phyloP scores from a whole-genome alignment of 2,113 vertebrate genomes.

The Cebidichthys violaceus region DNA sequence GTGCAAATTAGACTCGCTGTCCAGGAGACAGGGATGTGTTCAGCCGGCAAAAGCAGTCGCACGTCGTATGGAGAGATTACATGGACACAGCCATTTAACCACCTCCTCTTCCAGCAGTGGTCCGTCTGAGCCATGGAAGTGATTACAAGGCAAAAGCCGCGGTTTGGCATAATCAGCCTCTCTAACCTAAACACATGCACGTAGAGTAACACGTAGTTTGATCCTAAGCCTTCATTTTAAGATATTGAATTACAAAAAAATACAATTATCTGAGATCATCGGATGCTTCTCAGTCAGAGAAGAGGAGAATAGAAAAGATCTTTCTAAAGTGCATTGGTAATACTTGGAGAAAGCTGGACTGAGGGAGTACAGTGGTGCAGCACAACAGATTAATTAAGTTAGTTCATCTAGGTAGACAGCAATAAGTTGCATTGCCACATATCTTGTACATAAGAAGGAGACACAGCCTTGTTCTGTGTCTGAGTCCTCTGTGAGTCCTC shows the following conservation, averaged over 20 bases:
- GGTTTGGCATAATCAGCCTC: conserved; percentile 2
- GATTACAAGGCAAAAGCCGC: conserved; percentile 48
- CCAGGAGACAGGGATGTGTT: conserved; percentile 38
- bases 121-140: conserved; percentile 33
- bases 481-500: conserved; percentile 27
- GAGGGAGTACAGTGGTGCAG: not conserved
- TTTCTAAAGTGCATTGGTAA: not conserved
- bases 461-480: conserved; percentile 14
- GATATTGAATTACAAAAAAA: conserved; percentile 15
- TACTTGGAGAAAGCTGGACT: not conserved
- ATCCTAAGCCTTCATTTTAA: conserved; percentile 6
- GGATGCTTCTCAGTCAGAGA: not conserved
- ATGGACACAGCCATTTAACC: conserved; percentile 25
- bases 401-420: not conserved
- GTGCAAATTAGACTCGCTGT: conserved; percentile 17
- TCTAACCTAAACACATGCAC: conserved; percentile 28
- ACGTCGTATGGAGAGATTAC: conserved; percentile 21
- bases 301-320: not conserved
- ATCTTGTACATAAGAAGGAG: conserved; percentile 17
- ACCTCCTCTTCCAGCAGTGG: conserved; percentile 21
- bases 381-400: too few relatives aligned
- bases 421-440: not conserved
- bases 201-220: conserved; percentile 9
- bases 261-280: conserved; percentile 7
- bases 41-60: conserved; percentile 28